phyloP scores from a whole-genome alignment of 2,113 vertebrate genomes.

The Tursiops truncatus region DNA sequence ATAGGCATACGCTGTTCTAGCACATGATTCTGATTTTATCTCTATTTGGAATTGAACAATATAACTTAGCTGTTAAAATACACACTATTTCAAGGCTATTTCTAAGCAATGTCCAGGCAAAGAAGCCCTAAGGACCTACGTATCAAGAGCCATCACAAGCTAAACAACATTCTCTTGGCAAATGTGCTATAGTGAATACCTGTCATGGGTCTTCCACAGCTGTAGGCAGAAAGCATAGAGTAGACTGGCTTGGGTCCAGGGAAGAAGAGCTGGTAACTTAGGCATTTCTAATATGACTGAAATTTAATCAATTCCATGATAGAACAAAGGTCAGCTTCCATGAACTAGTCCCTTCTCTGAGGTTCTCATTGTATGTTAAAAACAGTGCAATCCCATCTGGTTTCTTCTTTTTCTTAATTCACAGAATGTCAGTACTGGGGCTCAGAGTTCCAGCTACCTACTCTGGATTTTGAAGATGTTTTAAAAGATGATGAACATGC shows the following conservation, averaged over 20 bases:
- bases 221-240: not conserved
- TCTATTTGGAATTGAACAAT: not conserved
- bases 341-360: not conserved
- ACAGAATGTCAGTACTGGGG: conserved; percentile 91
- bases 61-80: not conserved
- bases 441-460: conserved; percentile 88
- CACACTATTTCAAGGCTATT: not conserved
- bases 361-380: not conserved
- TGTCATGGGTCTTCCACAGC: not conserved
- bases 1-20: not conserved
- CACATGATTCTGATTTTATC: not conserved
- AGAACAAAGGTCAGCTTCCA: not conserved
- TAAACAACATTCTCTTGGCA: not conserved
- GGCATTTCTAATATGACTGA: not conserved
- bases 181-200: not conserved
- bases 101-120: not conserved
- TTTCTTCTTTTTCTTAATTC: conserved; percentile 58
- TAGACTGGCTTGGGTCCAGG: not conserved
- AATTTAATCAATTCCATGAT: not conserved
- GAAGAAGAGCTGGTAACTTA: not conserved
- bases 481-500: conserved; percentile 87
- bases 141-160: not conserved
- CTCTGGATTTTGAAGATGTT: conserved; percentile 89
- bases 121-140: not conserved
- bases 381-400: not conserved